Conservation (phyloP, 2,888 invertebrate species). For the Ormyrus nitidulus region DNA sequence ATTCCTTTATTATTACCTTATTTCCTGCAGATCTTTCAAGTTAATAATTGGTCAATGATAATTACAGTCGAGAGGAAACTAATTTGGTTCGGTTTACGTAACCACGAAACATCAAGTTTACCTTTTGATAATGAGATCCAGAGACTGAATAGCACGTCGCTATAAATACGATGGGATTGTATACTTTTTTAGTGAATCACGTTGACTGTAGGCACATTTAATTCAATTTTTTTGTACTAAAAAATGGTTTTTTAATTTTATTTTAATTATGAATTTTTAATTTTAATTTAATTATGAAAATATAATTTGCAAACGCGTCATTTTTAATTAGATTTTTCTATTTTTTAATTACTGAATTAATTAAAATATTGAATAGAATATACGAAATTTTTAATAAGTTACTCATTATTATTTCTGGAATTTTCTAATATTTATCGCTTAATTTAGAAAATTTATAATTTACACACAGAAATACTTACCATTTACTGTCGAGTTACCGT, state of each 20-base stretch:
- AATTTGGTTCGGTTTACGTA: conserved; percentile 1
- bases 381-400: no score
- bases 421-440: no score
- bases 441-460: no score
- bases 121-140: conserved; percentile 14
- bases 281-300: background rate
- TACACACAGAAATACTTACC: no score
- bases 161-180: background rate
- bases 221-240: background rate
- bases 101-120: background rate
- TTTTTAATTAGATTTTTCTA: background rate
- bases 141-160: background rate
- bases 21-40: background rate
- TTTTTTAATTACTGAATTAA: no score
- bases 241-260: background rate
- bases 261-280: background rate
- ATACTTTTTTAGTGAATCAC: conserved; percentile 1
- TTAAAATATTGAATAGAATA: no score
- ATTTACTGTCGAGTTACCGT: no score
- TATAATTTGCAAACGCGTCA: background rate
- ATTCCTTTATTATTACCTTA: background rate
- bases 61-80: background rate
- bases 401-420: no score
- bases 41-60: no score
- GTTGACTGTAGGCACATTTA: background rate